phyloP scores from a whole-genome alignment of 2,888 invertebrate species.

The Rotaria sp. region DNA sequence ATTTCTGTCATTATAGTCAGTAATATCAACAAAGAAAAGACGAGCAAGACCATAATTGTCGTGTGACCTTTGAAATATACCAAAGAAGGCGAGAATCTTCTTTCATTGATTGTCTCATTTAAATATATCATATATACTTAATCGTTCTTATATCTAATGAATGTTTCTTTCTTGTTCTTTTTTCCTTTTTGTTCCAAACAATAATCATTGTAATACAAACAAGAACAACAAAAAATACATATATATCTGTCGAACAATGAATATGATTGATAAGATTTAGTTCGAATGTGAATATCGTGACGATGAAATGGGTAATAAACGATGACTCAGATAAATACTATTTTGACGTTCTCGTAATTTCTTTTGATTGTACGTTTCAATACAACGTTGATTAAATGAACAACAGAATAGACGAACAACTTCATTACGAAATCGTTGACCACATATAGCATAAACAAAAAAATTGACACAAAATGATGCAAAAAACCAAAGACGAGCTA shows the following conservation, averaged over 20 bases:
- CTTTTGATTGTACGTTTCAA: not conserved
- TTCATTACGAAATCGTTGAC: conserved; percentile 28
- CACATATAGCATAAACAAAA: conserved; percentile 28
- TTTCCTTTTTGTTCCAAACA: not conserved
- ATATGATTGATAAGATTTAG: not conserved
- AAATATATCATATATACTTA: too few relatives aligned
- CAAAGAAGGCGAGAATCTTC: too few relatives aligned
- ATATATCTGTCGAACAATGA: too few relatives aligned
- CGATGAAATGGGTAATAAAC: not conserved
- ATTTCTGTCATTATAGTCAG: too few relatives aligned
- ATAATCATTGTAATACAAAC: not conserved
- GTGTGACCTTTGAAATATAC: too few relatives aligned
- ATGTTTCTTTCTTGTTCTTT: not conserved
- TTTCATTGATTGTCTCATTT: too few relatives aligned
- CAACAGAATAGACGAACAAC: conserved; percentile 26
- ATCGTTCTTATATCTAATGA: too few relatives aligned
- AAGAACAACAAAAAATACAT: not conserved
- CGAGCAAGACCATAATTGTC: too few relatives aligned
- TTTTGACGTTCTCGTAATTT: not conserved
- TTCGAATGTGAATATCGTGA: not conserved
- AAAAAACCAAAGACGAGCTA: conserved; percentile 25
- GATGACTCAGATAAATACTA: conserved; percentile 10
- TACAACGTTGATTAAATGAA: not conserved
- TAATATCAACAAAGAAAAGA: too few relatives aligned
- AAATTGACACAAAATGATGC: conserved; percentile 17